Base-by-base conservation (phyloP, 2,888 invertebrate species). In the Ariolimax columbianus region DNA sequence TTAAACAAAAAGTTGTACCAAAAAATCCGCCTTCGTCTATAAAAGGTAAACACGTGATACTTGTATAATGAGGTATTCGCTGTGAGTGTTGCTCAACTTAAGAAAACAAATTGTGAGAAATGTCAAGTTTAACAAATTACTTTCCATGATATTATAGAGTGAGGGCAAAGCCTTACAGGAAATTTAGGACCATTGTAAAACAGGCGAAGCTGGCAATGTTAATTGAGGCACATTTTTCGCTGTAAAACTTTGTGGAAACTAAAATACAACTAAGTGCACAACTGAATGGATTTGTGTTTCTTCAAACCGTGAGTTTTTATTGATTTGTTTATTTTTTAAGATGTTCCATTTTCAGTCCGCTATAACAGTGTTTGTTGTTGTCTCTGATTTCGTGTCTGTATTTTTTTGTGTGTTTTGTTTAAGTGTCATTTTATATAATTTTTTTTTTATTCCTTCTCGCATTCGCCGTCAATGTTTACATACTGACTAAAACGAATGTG, bases 21-120 rank as follows among this genome's bases (percentile, higher is more conserved):
- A 17, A 51, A 51, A 43, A 51, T 3, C 4, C 3, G 11, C 7
- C 6, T n/a, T n/a, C 6, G 3, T n/a, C 26, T n/a, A 63, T 4
- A 55, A n/a, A 63, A 23, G 7, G 59, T n/a, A 11, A 63, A 63
- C n/a, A 23, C 55, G 55, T n/a, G n/a, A n/a, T n/a, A n/a, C n/a
- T n/a, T n/a, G n/a, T n/a, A n/a, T n/a, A n/a, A n/a, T n/a, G n/a
- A n/a, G 14, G 38, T 40, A 40, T 38, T 43, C 43, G 3, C 6
- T 9, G n/a, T 40, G 43, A 47, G 47, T 43, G 43, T 43, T 73
- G 43, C 73, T 43, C 43, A 73, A 73, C 30, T 9, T n/a, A 43
- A 73, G 73, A 73, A 73, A 73, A n/a, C 73, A 73, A 73, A 73
- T 73, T n/a, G 73, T 43, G n/a, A 73, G n/a, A 26, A 43, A 9